Evolutionary conservation across 2,113 vertebrate species (phyloP), one percentile per base, ranked within the genome.

Genomic region (Cololabis saira): DNA sequence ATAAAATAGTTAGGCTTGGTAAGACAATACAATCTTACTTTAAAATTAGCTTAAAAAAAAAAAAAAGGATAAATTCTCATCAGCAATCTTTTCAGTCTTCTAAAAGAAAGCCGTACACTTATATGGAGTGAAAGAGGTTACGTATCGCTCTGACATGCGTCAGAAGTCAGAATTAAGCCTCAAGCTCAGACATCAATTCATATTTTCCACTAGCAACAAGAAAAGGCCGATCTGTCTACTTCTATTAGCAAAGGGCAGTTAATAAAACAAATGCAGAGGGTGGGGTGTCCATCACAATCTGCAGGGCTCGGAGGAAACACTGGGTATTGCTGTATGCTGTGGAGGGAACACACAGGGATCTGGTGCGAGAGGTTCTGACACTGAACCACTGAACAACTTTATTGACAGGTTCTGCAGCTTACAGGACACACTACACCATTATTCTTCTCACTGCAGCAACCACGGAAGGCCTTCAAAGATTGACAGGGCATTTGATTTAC

Each of bases 381-480:
- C 66, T 30, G 88, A 92, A 90, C 86, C 88, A 81, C 82, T 76
- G 63, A 88, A 88, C 69, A 90, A 80, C 85, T 92, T 92, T 92
- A 92, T 92, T 91, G 87, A 92, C 81, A 91, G 90, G 89, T 86
- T 90, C 85, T 91, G 88, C 81, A 90, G 89, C 89, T 83, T 90
- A 90, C 90, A 91, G 86, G 86, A 88, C 88, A 91, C 83, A 86
- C 84, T 80, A 87, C 87, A 90, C 85, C 89, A 80, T 80, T 37
- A 73, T 73, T 83, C 69, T 18, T 80, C 61, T 87, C 67, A 88
- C 85, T 82, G 83, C 88, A 87, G 90, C 71, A 75, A 85, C 88
- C 76, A 55, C 41, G 64, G 70, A 72, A 77, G 65, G 64, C 76
- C 82, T 80, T 77, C 69, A 71, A 54, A 82, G 74, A 50, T 59